These are phyloP conservation scores for Dicrostonyx torquatus DNA, from an alignment of 2,797 vertebrate species.

Conservation along the genomic window DNA sequence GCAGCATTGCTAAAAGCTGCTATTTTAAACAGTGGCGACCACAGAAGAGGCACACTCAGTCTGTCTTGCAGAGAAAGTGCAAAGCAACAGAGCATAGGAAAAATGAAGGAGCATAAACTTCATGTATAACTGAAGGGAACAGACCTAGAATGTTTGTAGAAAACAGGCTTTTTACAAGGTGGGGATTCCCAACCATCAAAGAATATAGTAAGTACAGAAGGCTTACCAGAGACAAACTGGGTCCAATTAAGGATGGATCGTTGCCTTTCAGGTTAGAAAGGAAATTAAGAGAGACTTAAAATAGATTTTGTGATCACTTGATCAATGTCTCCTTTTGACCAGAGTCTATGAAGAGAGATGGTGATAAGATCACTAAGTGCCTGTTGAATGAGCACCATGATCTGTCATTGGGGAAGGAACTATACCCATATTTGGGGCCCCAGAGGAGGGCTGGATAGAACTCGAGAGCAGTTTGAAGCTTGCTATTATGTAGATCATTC, in stretches of 20 bases:
- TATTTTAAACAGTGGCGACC: neutral
- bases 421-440: neutral
- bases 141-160: neutral
- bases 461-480: neutral
- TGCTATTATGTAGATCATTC: neutral
- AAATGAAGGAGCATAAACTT: neutral
- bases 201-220: neutral
- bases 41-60: neutral
- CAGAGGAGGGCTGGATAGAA: neutral
- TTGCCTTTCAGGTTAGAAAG: neutral
- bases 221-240: neutral
- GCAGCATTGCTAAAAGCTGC: neutral
- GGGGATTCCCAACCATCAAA: neutral
- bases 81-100: neutral
- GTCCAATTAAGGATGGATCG: neutral
- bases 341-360: neutral
- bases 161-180: neutral
- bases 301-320: neutral
- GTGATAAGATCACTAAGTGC: neutral
- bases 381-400: neutral
- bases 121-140: neutral
- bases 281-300: neutral
- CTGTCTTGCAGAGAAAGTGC: rapidly evolving
- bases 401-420: neutral
- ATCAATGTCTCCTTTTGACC: neutral